Percentiles rank a stretch among this genome's conserved stretches.
These are phyloP conservation scores for Gymnocheta viridis DNA, from an alignment of 2,888 invertebrate genomes.

Conservation along the genomic window DNA sequence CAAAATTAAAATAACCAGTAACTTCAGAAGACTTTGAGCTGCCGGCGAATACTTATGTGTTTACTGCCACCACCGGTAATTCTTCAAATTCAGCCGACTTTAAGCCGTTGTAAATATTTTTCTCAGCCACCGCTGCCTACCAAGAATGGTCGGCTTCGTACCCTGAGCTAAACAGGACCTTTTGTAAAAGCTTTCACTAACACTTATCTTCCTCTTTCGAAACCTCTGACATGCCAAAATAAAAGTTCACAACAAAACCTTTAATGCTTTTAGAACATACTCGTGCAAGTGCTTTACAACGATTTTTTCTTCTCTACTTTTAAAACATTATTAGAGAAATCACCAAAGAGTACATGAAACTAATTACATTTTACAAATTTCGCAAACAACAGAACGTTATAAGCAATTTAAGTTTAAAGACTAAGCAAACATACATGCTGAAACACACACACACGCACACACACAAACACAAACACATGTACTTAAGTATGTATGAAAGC, in stretches of 20 bases:
- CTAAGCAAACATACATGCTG: background rate
- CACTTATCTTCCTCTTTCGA: background rate
- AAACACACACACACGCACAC: background rate
- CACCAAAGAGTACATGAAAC: conserved; percentile 53
- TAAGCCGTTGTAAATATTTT: too few relatives aligned
- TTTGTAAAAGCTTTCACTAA: too few relatives aligned
- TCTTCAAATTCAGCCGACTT: too few relatives aligned
- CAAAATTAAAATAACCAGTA: too few relatives aligned
- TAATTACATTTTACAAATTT: conserved; percentile 55
- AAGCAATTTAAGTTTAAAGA: conserved; percentile 8
- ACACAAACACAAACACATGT: background rate
- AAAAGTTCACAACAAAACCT: conserved; percentile 9
- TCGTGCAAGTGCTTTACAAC: conserved; percentile 45
- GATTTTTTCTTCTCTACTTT: conserved; percentile 31
- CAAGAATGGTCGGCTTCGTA: too few relatives aligned
- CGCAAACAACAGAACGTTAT: conserved; percentile 27
- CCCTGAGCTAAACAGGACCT: too few relatives aligned
- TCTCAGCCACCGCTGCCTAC: too few relatives aligned
- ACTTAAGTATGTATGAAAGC: background rate
- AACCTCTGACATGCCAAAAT: conserved; percentile 10
- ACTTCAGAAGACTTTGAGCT: too few relatives aligned
- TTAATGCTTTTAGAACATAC: conserved; percentile 28
- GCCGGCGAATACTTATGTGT: too few relatives aligned
- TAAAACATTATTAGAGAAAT: conserved; percentile 51
- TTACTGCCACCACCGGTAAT: too few relatives aligned